Evolutionary conservation across 2,113 vertebrate genomes (phyloP).

Genomic region (Sturnus vulgaris): DNA sequence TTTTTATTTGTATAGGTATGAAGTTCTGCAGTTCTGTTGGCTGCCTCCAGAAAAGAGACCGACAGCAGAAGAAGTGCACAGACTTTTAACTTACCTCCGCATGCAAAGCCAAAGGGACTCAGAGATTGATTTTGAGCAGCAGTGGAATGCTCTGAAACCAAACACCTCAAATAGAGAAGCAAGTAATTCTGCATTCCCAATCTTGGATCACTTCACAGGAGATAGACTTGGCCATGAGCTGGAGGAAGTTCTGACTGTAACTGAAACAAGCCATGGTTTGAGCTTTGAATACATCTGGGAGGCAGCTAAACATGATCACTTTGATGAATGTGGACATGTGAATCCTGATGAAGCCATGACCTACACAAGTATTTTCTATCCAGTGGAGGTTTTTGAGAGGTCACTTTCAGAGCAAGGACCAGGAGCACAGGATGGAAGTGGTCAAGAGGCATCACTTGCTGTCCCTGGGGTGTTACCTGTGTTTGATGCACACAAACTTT

Average conservation of each 20-base stretch:
- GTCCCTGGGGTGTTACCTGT: constrained; percentile 88
- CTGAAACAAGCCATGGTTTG: constrained; percentile 93
- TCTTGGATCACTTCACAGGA: constrained; percentile 88
- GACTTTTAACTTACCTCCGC: constrained; percentile 89
- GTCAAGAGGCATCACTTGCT: constrained; percentile 57
- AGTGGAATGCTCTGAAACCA: constrained; percentile 93
- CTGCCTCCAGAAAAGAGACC: constrained; percentile 87
- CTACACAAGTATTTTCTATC: constrained; percentile 93
- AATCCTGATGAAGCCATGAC: constrained; percentile 81
- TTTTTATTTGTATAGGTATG: constrained; percentile 78
- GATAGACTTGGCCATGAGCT: constrained; percentile 87
- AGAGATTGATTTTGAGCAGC: constrained; percentile 90
- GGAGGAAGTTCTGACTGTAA: constrained; percentile 94
- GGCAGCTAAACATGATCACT: constrained; percentile 91
- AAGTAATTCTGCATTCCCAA: constrained; percentile 89
- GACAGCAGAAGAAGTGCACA: constrained; percentile 91
- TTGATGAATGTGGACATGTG: constrained; percentile 76
- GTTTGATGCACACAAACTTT: constrained; percentile 88
- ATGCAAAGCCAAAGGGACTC: constrained; percentile 94
- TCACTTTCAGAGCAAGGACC: constrained; percentile 77
- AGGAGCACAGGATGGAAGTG: constrained; percentile 58
- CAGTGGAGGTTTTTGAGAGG: constrained; percentile 83
- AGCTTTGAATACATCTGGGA: constrained; percentile 98
- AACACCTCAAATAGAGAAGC: constrained; percentile 79
- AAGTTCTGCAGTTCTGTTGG: constrained; percentile 97